phyloP scores from a whole-genome alignment of 2,797 vertebrate species.

The Rhinoraja longicauda region DNA sequence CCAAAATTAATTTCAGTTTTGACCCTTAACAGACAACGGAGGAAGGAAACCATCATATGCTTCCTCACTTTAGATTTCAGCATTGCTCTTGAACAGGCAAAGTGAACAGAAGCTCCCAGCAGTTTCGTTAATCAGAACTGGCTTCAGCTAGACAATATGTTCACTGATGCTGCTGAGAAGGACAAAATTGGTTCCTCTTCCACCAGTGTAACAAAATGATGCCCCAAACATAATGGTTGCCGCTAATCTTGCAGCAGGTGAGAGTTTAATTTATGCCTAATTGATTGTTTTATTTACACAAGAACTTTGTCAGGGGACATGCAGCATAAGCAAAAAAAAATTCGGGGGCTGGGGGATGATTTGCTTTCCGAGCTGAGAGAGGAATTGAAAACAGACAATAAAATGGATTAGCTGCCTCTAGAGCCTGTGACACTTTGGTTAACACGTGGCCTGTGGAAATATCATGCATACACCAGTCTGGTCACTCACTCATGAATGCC shows the following conservation, averaged over 20 bases:
- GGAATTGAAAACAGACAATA: not conserved
- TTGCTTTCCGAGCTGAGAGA: not conserved
- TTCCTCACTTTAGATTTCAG: slow-evolving; percentile 15
- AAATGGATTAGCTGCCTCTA: not conserved
- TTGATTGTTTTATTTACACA: not conserved
- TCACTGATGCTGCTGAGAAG: not conserved
- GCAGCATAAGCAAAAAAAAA: not conserved
- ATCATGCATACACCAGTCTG: not conserved
- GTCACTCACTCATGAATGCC: too few relatives aligned
- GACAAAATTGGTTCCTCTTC: not conserved
- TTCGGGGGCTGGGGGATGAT: not conserved
- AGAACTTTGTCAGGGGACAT: not conserved
- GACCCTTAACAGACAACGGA: slow-evolving; percentile 32
- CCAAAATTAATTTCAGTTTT: slow-evolving; percentile 38
- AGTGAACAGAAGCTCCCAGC: not conserved
- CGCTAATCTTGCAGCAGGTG: not conserved
- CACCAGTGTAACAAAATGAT: not conserved
- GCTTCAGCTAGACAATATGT: not conserved
- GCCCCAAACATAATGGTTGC: not conserved
- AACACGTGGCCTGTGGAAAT: not conserved
- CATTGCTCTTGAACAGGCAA: slow-evolving; percentile 1
- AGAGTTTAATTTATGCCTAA: not conserved
- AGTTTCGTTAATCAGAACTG: not conserved
- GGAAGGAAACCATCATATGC: slow-evolving; percentile 29
- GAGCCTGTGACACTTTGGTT: not conserved